These are phyloP conservation scores for Heterocephalus glaber DNA, from an alignment of 2,113 vertebrate species.

Conservation along the genomic window DNA sequence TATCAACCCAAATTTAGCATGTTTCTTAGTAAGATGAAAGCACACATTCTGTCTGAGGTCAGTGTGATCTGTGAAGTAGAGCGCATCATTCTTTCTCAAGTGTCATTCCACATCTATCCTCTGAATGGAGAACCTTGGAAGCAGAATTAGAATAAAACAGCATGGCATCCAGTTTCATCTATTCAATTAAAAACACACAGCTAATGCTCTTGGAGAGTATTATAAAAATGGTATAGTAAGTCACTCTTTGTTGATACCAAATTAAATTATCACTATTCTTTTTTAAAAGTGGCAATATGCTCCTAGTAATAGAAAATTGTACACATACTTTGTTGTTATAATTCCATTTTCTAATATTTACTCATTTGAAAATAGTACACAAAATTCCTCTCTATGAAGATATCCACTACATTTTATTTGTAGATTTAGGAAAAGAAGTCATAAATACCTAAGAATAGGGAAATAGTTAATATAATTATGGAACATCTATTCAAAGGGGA, in stretches of 20 bases:
- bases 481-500: not conserved
- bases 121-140: not conserved
- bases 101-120: not conserved
- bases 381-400: not conserved
- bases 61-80: not conserved
- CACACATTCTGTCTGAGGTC: not conserved
- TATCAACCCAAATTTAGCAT: not conserved
- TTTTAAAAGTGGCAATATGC: not conserved
- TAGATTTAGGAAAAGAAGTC: not conserved
- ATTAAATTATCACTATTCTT: not conserved
- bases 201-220: not conserved
- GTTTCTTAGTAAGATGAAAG: not conserved
- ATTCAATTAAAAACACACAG: not conserved
- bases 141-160: not conserved
- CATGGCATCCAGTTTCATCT: not conserved
- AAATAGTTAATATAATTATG: not conserved
- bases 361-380: not conserved
- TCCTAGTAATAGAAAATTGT: not conserved
- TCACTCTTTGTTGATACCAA: not conserved
- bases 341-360: not conserved
- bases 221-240: not conserved
- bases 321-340: not conserved
- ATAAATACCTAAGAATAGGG: not conserved
- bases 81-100: not conserved
- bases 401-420: not conserved